These are phyloP conservation scores for Darevskia nairensis DNA, from an alignment of 2,797 vertebrate species.

Conservation along the genomic window DNA sequence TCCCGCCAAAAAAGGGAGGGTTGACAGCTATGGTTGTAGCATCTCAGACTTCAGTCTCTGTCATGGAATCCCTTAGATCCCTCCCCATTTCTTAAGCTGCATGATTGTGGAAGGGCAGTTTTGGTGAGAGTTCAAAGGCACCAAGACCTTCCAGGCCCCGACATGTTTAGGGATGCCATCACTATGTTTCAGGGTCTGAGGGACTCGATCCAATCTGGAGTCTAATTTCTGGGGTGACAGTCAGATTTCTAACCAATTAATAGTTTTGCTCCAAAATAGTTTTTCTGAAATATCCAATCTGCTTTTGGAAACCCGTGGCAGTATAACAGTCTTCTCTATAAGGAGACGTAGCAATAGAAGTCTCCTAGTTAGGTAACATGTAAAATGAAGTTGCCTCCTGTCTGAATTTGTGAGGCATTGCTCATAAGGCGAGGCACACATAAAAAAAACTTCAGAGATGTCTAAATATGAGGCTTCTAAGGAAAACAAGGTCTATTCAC, in stretches of 20 bases:
- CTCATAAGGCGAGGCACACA: too few species aligned
- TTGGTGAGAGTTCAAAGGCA: too few species aligned
- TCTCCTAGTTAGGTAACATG: not conserved
- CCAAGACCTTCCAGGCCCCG: too few species aligned
- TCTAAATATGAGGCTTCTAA: too few species aligned
- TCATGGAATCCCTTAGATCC: too few species aligned
- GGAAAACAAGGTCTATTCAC: too few species aligned
- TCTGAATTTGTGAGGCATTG: not conserved
- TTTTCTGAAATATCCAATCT: not conserved
- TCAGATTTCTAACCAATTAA: not conserved
- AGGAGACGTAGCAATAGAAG: not conserved
- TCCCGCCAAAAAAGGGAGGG: too few species aligned
- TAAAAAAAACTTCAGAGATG: too few species aligned
- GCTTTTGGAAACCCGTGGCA: not conserved
- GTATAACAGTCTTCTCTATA: not conserved
- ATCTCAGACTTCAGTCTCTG: too few species aligned
- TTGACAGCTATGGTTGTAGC: too few species aligned
- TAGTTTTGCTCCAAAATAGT: not conserved
- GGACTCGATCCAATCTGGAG: not conserved
- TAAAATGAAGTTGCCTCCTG: not conserved
- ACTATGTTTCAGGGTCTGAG: not conserved
- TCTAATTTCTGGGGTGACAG: not conserved
- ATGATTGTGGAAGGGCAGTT: too few species aligned
- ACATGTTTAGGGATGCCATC: not conserved
- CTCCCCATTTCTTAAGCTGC: too few species aligned